Conservation (phyloP, 2,797 vertebrate genomes). For the Leucoraja ocellata region DNA sequence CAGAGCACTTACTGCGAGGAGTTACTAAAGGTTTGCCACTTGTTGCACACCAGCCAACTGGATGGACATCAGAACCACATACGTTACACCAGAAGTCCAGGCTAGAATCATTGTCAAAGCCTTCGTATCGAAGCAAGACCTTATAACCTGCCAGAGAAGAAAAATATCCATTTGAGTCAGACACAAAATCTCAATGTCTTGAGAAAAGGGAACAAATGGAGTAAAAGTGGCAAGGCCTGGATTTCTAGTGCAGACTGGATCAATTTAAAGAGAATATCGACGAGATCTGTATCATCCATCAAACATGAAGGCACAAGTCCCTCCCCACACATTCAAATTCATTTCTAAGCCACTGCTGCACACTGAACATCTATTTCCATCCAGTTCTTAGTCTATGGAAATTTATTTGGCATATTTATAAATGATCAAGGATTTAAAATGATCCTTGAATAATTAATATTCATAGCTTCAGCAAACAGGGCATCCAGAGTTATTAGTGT, state of each 20-base stretch:
- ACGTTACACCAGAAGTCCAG: slow-evolving; percentile 94
- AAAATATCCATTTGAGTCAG: slow-evolving; percentile 31
- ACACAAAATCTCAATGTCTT: neutral
- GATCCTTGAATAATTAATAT: neutral
- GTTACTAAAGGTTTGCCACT: slow-evolving; percentile 91
- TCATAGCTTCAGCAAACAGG: neutral
- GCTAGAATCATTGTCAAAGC: slow-evolving; percentile 87
- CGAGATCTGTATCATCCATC: neutral
- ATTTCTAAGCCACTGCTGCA: neutral
- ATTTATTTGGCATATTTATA: neutral
- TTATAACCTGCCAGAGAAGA: slow-evolving; percentile 75
- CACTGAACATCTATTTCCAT: neutral
- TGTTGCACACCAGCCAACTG: slow-evolving; percentile 94
- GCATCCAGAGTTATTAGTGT: too few relatives aligned
- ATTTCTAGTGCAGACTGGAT: too few relatives aligned
- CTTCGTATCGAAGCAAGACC: slow-evolving; percentile 89
- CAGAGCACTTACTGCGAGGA: slow-evolving; percentile 76
- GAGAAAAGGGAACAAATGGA: neutral
- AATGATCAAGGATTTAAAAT: neutral
- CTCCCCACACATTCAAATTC: neutral
- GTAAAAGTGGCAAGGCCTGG: neutral
- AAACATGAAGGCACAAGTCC: neutral
- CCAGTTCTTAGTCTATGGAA: neutral
- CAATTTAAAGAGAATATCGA: too few relatives aligned
- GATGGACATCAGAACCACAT: slow-evolving; percentile 86